Base-by-base conservation (phyloP, 1,140 invertebrate genomes). In the Pogonognathellus flavescens region DNA sequence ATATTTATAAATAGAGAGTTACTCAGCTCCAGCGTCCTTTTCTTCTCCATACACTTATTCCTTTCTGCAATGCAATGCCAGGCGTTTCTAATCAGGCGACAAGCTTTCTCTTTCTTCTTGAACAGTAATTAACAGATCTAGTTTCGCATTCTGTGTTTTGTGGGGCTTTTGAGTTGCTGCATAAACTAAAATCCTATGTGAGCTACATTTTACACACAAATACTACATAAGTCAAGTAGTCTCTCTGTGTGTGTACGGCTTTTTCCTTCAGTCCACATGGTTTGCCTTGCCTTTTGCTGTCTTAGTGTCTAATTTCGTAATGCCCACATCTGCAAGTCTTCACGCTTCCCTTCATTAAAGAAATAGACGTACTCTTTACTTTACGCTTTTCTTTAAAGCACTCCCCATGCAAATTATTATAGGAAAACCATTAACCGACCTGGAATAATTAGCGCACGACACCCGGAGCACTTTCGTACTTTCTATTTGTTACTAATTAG, bases 391-490 rank as follows among this genome's bases (percentile, higher is more conserved):
- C 50, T 53, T 20, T 25, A 25, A 81, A 81, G 80, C 22, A 52
- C 50, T 55, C 52, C 41, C 50, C 66, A 84, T 84, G 84, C 52
- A 84, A 80, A 84, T 84, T 84, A 50, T 80, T 59, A 86, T 82
- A 83, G 81, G 72, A 83, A 83, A 55, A 83, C 80, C 80, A 86
- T 86, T 86, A 83, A 72, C 60, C 80, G 80, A 83, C 80, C 80
- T 76, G 66, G 76, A 82, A 83, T 86, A 86, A 86, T 86, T 72
- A 86, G 59, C 82, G 80, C 25, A 82, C 80, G 85, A 86, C 85
- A 86, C 85, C 85, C 85, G 80, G 80, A 86, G 85, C 85, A 86
- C 85, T 86, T 86, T 82, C 66, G 41, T 57, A 62, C 25, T 81
- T 81, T 76, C 84, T 82, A 60, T 80, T 85, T 81, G 72, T 83